Base-by-base conservation (phyloP, 2,113 vertebrate species). In the Hippocampus mohnikei region DNA sequence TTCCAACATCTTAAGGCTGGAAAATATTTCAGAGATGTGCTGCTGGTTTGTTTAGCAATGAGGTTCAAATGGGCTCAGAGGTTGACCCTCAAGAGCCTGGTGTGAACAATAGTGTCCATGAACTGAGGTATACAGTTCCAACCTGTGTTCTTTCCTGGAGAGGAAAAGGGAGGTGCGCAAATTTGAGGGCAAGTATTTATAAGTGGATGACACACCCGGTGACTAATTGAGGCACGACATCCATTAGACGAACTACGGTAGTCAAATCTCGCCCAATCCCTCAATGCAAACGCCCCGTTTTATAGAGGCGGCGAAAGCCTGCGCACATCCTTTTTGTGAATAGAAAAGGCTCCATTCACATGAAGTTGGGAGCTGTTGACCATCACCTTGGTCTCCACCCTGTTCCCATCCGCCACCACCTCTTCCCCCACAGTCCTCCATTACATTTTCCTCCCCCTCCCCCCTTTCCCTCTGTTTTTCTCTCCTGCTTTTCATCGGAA, bases 401-500 rank as follows among this genome's bases (percentile, higher is more conserved):
- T 79, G 66, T 86, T 85, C 68, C 68, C 61, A 72, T 79, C 74
- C 82, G 0, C 79, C 62, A 8, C 62, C 72, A 9, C 66, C 46
- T 53, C 76, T 58, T 27, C 67, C 60, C 53, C 75, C 66, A 40
- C 66, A 62, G 70, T 74, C 64, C 71, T 76, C 61, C 12, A 58
- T 72, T 80, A 69, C 42, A 65, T 66, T 83, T 66, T 64, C 78
- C 18, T 50, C 15, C 16, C 46, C 15, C 46, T 12, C 15, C 16
- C 5, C 5, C 46, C 46, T 80, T 78, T 79, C 33, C 33, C 33
- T 71, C 69, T 77, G 67, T 83, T 77, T 84, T 80, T 74, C 81
- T 87, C 71, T 83, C 70, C 76, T 79, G 78, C 86, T 82, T 87
- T 88, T 70, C 42, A 81, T 91, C 88, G 88, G 91, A 92, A 93